Conservation (phyloP, 2,888 invertebrate species). For the Andrena minutula region DNA sequence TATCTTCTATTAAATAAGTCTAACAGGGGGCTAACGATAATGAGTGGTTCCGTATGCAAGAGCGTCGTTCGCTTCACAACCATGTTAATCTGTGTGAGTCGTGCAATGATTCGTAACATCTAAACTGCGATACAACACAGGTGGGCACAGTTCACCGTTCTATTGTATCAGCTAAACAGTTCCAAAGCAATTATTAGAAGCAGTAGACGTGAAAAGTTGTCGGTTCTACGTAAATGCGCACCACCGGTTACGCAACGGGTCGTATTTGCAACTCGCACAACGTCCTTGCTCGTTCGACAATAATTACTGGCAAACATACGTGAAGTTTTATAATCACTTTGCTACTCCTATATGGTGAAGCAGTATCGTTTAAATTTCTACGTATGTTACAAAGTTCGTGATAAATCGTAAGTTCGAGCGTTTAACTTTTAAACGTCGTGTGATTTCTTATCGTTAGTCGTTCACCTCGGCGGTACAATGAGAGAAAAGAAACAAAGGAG, state of each 20-base stretch:
- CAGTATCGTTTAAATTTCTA: neutral
- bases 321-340: constrained; percentile 6
- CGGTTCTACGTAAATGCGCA: constrained; percentile 28
- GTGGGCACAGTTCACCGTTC: constrained; percentile 20
- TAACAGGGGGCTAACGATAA: constrained; percentile 30
- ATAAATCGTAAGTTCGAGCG: neutral
- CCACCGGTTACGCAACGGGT: constrained; percentile 19
- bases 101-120: constrained; percentile 36
- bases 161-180: constrained; percentile 26
- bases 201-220: constrained; percentile 24
- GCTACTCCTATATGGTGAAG: neutral
- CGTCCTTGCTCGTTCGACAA: neutral
- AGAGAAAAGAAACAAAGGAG: neutral
- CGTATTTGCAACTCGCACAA: constrained; percentile 13
- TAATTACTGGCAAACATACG: constrained; percentile 15
- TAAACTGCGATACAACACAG: constrained; percentile 21
- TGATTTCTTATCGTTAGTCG: constrained; percentile 2
- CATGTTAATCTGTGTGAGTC: constrained; percentile 27
- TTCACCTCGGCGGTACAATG: neutral
- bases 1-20: constrained; percentile 31
- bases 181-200: constrained; percentile 46
- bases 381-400: neutral
- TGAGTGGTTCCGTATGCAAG: constrained; percentile 28
- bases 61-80: constrained; percentile 20
- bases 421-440: neutral